Base-by-base conservation (phyloP, 2,888 invertebrate genomes). In the Tipula unca region DNA sequence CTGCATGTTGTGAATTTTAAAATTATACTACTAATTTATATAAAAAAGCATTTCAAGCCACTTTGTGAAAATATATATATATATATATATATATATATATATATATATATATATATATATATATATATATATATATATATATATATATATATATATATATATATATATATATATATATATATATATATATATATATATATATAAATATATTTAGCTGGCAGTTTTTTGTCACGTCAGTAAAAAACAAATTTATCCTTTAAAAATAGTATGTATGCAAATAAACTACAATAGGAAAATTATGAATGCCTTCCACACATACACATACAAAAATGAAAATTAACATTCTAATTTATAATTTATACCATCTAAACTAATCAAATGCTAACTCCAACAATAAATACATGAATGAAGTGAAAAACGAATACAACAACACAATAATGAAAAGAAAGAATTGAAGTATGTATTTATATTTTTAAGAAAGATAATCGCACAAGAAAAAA, bases 1-100 rank as follows among this genome's bases (percentile, higher is more conserved):
- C 69, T 69, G 69, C 69, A 69, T 69, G 69, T 69, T 25, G 69
- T 69, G 69, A 69, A 69, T 69, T 69, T 69, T 69, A 69, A 69
- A 69, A 25, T 69, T 69, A 25, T 69, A 69, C 69, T 69, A 69
- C 69, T 69, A 20, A 69, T 54, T 54, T 54, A 17, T 54, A 54
- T 54, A 54, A 54, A 54, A 54, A 54, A 54, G 10, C 42, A 42
- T 42, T 42, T 48, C n/a, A 48, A 48, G 69, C 20, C 69, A 69
- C 69, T 69, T 25, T 69, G 69, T 25, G 69, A 69, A 69, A 69
- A 69, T 25, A 25, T 25, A 54, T 10, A 69, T 17, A 54, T 10
- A 25, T 25, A 69, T 10, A 25, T 69, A 13, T 25, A 10, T 25
- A 54, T 10, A 69, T 17, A 54, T 10, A 25, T 25, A 69, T 10